Base-by-base conservation (phyloP, 2,113 vertebrate genomes). In the Seriola dumerili region DNA sequence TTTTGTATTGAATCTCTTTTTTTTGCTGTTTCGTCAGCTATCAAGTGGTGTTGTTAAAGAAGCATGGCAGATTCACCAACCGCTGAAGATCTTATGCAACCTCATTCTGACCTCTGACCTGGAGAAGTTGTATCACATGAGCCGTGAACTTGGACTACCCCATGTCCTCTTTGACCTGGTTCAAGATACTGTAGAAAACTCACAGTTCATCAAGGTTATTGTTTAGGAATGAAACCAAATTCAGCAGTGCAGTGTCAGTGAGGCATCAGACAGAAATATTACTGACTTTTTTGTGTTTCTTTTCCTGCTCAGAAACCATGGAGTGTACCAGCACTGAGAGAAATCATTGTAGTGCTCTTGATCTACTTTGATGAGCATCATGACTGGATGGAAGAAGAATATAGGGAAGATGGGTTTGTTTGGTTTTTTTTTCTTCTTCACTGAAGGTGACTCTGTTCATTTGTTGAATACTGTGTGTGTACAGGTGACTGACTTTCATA, bases 51-150 rank as follows among this genome's bases (percentile, higher is more conserved):
- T 89, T 82, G 69, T 95, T 23, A 94, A 96, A 72, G 96, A 94
- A n/a, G 91, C 89, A 0, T 94, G 92, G 62, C 80, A 46, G n/a
- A 95, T 97, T 87, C 93, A 92, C 32, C 93, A 90, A 0, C 90
- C 93, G 0, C 94, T 99, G 34, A 95, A 58, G 25, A 87, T 97
- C 13, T 70, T 97, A 25, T 85, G 78, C 68, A 96, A 96, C 89
- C 95, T 99, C 44, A 80, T 95, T 40, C 91, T 91, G 34, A 92
- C 2, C 5, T 89, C 93, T 72, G 95, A 97, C 82, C 85, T 81
- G 0, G 87, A 92, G 32, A 88, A 93, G 42, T 89, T 93, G 19
- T 46, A 83, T 6, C 14, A 68, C 54, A 93, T 98, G 21, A 91
- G 94, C 82, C 59, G 0, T n/a, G 94, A 97, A 72, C 77, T 96